Base-by-base conservation (phyloP, 2,797 vertebrate species). In the Stomatorhinus walkeri region DNA sequence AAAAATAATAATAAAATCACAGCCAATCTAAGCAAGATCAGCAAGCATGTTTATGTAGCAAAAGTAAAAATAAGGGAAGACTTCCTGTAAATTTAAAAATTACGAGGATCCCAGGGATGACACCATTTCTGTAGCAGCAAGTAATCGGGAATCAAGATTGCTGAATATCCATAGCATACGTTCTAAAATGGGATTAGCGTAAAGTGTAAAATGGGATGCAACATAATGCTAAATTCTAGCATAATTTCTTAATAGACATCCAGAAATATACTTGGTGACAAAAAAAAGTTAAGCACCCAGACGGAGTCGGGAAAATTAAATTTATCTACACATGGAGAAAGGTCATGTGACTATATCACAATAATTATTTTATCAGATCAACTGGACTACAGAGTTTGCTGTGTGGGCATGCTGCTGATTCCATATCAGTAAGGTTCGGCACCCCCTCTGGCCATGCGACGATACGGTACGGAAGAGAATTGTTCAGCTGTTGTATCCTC, bases 1-100 rank as follows among this genome's bases (percentile, higher is more conserved):
- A 90, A 43, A 16, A 36, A 28, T 14, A 24, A 43, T 76, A 19
- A 89, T 91, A 87, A 89, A 90, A n/a, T 36, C 76, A 4, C n/a
- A 61, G 4, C 16, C 52, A 24, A 68, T 7, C 19, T 54, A 68
- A n/a, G 4, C 7, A 72, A 72, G 36, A 36, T 36, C 56, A 52
- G 16, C 10, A 19, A 52, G 56, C 24, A 48, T 48, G 12, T 85
- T 48, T n/a, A 24, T 51, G 5, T 52, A 1, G 22, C 48, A 85
- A 85, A 24, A 52, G 24, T 36, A 72, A 36, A 72, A 72, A 36
- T 72, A 36, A 72, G 64, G 24, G 61, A 68, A 68, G 9, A 32
- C 61, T 64, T 64, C 61, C 61, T 5, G 36, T 40, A 5, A 40
- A 7, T 36, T 43, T 40, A 40, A 40, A 76, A 36, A 16, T 76